Evolutionary conservation across 2,113 vertebrate genomes (phyloP).

Genomic region (Struthio camelus): DNA sequence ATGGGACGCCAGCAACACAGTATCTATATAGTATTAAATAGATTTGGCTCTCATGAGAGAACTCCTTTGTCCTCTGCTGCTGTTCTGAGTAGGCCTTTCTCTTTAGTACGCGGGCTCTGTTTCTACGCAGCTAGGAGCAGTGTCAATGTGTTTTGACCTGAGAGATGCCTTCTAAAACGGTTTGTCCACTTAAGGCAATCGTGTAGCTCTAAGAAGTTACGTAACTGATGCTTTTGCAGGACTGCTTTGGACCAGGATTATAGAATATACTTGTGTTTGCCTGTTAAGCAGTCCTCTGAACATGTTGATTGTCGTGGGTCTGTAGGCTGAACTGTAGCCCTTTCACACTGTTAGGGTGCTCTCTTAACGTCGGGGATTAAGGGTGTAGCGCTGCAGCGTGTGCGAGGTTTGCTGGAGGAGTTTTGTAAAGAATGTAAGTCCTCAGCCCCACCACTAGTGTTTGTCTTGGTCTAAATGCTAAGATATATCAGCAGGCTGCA

Average conservation of each 20-base stretch:
- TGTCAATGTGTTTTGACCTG: constrained; percentile 42
- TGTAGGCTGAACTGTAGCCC: not conserved
- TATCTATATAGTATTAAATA: constrained; percentile 14
- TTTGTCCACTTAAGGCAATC: constrained; percentile 18
- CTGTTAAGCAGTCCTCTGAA: not conserved
- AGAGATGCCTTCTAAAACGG: not conserved
- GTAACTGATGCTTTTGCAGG: not conserved
- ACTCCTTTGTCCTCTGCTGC: constrained; percentile 10
- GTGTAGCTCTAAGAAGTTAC: not conserved
- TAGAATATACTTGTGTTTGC: not conserved
- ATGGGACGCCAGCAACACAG: not conserved
- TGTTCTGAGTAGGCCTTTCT: constrained; percentile 32
- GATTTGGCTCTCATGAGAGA: constrained; percentile 52
- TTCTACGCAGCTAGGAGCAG: constrained; percentile 25
- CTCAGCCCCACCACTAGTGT: not conserved
- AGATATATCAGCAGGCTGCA: not conserved
- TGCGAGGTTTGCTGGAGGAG: not conserved
- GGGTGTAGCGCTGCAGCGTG: not conserved
- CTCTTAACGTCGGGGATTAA: not conserved
- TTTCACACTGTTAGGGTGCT: not conserved
- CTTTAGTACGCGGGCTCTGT: constrained; percentile 37
- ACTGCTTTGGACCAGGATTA: not conserved
- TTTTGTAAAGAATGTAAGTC: not conserved
- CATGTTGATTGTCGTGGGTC: not conserved
- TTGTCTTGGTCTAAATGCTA: constrained; percentile 11